Base-by-base conservation (phyloP, 2,888 invertebrate species). In the Ommatoiulus sabulosus region DNA sequence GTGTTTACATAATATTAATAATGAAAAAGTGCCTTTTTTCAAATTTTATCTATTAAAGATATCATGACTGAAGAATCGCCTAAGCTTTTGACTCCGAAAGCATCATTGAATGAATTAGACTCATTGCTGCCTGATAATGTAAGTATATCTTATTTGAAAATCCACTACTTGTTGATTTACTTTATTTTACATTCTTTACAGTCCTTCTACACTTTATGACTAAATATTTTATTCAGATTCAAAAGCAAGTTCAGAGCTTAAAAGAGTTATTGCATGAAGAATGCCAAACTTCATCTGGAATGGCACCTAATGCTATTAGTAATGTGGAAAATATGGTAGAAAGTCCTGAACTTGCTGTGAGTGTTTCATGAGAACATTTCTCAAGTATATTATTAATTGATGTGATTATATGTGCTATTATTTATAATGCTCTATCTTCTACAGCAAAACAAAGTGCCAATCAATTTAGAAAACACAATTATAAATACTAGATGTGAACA, bases 401-500 rank as follows among this genome's bases (percentile, higher is more conserved):
- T 57, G 57, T 57, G 57, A 17, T 72, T 72, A 3, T 4, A 80
- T 35, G 20, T 57, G 2, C n/a, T 17, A 17, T 1, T 57, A 10
- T 80, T 72, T 72, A 72, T 24, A 72, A 72, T 20, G 6, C 12
- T 20, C n/a, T 72, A 35, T 20, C 35, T 80, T 5, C 20, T 12
- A 80, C 15, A 80, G 80, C 80, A 80, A 35, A 80, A 80, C 35
- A 24, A 80, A 80, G 80, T 80, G 80, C 80, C 80, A 80, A 80
- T 35, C 12, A 80, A 35, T 80, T 80, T 35, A 35, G 80, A 80
- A 24, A 10, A 80, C 35, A 80, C 24, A 12, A 35, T 24, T 80
- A 80, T 35, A 80, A 80, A 24, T 80, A 12, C 80, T 35, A 80
- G 35, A 80, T 80, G 80, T 12, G 80, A 2, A 80, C 80, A 80